phyloP scores from a whole-genome alignment of 1,140 invertebrate genomes.

The Triops cancriformis region DNA sequence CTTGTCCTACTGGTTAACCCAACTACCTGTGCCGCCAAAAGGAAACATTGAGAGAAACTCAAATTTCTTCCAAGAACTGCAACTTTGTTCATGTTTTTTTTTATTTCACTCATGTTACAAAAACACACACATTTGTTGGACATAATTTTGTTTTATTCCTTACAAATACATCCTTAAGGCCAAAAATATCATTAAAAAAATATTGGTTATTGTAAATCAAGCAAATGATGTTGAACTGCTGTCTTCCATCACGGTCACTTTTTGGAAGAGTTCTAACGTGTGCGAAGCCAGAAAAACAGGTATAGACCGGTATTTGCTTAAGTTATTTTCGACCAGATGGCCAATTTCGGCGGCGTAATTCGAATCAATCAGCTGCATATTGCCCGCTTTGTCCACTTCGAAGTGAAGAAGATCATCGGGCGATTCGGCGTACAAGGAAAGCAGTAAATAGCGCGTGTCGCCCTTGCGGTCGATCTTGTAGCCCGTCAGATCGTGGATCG shows the following conservation, averaged over 20 bases:
- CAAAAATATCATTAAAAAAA: not conserved
- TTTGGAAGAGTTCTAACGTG: not conserved
- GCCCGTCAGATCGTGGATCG: not conserved
- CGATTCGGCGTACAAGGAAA: not conserved
- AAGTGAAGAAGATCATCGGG: not conserved
- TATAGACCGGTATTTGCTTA: not conserved
- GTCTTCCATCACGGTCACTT: not conserved
- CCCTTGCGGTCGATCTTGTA: not conserved
- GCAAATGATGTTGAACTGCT: not conserved
- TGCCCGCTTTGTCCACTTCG: not conserved
- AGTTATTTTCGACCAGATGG: not conserved
- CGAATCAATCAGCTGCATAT: not conserved
- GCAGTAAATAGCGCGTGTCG: not conserved
- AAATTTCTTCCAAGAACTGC: not conserved
- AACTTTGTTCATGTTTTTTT: not conserved
- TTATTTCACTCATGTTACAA: not conserved
- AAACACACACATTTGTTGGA: not conserved
- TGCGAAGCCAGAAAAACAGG: not conserved
- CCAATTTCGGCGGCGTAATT: not conserved
- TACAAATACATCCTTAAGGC: not conserved
- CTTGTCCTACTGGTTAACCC: not conserved
- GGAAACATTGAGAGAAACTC: not conserved
- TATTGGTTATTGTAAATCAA: not conserved
- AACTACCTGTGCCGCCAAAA: not conserved
- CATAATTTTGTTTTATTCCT: constrained; percentile 1